These are phyloP conservation scores for Antitype chi DNA, from an alignment of 2,888 invertebrate species.

Conservation along the genomic window DNA sequence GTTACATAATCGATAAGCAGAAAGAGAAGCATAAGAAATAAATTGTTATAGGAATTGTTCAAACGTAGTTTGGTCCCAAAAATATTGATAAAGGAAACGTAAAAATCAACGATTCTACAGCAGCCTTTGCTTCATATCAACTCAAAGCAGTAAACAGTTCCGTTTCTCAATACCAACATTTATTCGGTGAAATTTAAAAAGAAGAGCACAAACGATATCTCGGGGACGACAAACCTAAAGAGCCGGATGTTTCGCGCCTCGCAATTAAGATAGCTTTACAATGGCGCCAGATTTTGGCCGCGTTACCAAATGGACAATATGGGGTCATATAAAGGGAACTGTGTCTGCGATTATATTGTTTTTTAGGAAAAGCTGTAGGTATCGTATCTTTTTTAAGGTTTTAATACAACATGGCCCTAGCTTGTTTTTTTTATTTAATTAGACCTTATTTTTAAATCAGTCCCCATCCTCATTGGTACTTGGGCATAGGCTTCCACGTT, in stretches of 20 bases:
- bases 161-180: slow-evolving; percentile 60
- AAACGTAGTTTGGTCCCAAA: slow-evolving; percentile 12
- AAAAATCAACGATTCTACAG: slow-evolving; percentile 8
- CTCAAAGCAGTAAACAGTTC: slow-evolving; percentile 53
- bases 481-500: not conserved
- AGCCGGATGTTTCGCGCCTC: slow-evolving; percentile 73
- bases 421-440: not conserved
- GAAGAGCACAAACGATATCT: slow-evolving; percentile 60
- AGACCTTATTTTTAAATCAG: not conserved
- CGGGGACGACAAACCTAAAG: slow-evolving; percentile 63
- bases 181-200: slow-evolving; percentile 62
- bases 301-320: slow-evolving; percentile 62
- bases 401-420: not conserved
- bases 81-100: slow-evolving; percentile 14
- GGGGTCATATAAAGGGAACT: slow-evolving; percentile 46
- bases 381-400: not conserved
- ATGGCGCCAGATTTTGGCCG: slow-evolving; percentile 62
- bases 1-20: slow-evolving; percentile 29
- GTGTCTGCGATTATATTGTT: slow-evolving; percentile 43
- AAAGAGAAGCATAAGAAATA: slow-evolving; percentile 5
- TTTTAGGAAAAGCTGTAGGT: slow-evolving; percentile 21
- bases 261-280: slow-evolving; percentile 75
- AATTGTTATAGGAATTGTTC: not conserved
- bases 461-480: too few species aligned
- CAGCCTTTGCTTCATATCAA: slow-evolving; percentile 36